Conservation (phyloP, 2,797 vertebrate species). For the Sternarchorhynchus goeldii region DNA sequence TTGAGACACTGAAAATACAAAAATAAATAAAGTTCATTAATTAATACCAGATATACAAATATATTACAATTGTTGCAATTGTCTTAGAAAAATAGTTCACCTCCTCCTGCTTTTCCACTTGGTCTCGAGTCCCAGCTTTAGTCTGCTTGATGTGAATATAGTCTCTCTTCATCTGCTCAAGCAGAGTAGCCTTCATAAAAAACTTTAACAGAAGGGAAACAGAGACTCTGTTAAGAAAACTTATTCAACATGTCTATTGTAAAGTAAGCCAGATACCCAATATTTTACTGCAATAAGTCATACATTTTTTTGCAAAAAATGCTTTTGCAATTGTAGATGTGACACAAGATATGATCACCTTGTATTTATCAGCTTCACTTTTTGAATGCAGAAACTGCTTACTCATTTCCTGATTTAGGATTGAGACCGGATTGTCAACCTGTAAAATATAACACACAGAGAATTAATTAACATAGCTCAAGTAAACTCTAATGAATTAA, state of each 20-base stretch:
- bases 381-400: constrained; percentile 76
- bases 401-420: constrained; percentile 76
- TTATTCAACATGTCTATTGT: too few species aligned
- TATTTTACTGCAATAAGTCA: neutral
- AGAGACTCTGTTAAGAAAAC: neutral
- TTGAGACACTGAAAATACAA: constrained; percentile 56
- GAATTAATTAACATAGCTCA: neutral
- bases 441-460: constrained; percentile 31
- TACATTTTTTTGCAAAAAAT: too few species aligned
- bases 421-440: constrained; percentile 74
- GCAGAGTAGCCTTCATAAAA: constrained; percentile 77
- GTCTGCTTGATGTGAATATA: constrained; percentile 75
- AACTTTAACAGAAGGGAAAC: constrained; percentile 55
- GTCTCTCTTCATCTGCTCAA: constrained; percentile 76
- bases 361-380: constrained; percentile 70
- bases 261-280: too few species aligned
- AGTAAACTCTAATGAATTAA: neutral
- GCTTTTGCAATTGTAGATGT: neutral
- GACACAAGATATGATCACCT: too few species aligned
- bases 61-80: neutral
- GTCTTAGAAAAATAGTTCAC: constrained; percentile 41
- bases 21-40: neutral
- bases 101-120: constrained; percentile 73
- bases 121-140: constrained; percentile 70
- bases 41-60: neutral